Base-by-base conservation (phyloP, 1,140 invertebrate genomes). In the Pollicipes pollicipes region DNA sequence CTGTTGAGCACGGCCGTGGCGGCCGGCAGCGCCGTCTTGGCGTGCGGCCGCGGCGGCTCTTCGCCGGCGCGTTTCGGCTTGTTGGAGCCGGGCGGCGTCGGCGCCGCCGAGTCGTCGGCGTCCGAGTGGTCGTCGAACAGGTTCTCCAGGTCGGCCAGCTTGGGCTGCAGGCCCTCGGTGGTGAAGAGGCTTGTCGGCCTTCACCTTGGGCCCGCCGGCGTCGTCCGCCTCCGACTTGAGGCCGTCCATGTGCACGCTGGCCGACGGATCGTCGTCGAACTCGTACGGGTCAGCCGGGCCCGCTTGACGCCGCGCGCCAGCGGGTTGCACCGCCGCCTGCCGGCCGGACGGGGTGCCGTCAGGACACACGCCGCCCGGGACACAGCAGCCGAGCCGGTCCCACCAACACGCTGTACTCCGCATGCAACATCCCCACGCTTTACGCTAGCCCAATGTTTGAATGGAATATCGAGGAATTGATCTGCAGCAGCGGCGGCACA, bases 141-240 rank as follows among this genome's bases (percentile, higher is more conserved):
- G 80, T 95, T 89, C 75, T 96, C 93, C 72, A 97, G 83, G 82
- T 97, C 94, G 78, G 89, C 89, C 73, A 87, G 86, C 30, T 88
- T 90, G 68, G 88, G 86, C 80, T 89, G 88, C 13, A 96, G 83
- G 69, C 93, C 93, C 80, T 93, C 90, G 73, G 84, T 89, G 6
- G 90, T 92, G 76, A 88, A 92, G 24, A 93, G 82, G 78, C 90
- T n/a, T 91, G 66, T 72, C 72, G 63, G 63, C 24, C 63, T 64
- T 64, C 3, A 35, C 35, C 35, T 64, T 64, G 26, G 24, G 27
- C 24, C 4, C 63, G 63, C 63, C 63, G 63, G 6, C 63, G 63
- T 64, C 63, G 63, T 64, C 63, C 24, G 21, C 27, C 24, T 64
- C 63, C 24, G 21, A 64, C 63, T 81, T 82, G 69, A 81, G 80